phyloP scores from a whole-genome alignment of 2,113 vertebrate genomes.

The Octodon degus region DNA sequence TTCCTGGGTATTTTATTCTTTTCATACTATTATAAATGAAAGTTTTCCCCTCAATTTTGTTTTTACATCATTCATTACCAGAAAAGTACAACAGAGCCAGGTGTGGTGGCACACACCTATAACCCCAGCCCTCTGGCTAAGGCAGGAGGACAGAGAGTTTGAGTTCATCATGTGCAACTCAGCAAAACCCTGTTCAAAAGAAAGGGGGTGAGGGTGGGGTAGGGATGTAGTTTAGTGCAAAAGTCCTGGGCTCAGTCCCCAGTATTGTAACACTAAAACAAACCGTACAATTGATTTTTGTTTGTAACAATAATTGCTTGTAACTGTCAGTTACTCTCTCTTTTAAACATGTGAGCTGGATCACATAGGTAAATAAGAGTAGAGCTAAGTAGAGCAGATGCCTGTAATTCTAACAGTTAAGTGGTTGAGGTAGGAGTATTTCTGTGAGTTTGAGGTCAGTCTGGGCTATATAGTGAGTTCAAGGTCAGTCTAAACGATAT shows the following conservation, averaged over 20 bases:
- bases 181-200: not conserved
- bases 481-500: not conserved
- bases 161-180: not conserved
- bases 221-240: not conserved
- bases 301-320: not conserved
- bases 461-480: not conserved
- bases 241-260: not conserved
- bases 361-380: not conserved
- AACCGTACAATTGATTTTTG: not conserved
- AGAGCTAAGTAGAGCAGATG: not conserved
- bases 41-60: not conserved
- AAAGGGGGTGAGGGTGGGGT: not conserved
- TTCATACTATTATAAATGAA: not conserved
- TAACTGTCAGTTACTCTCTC: not conserved
- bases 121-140: not conserved
- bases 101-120: not conserved
- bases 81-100: not conserved
- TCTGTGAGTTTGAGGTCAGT: not conserved
- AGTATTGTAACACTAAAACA: not conserved
- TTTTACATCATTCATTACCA: not conserved
- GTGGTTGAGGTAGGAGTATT: not conserved
- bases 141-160: not conserved
- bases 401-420: not conserved
- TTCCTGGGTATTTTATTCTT: not conserved
- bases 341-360: not conserved